These are phyloP conservation scores for Thunnus maccoyii DNA, from an alignment of 2,113 vertebrate species.

Conservation along the genomic window DNA sequence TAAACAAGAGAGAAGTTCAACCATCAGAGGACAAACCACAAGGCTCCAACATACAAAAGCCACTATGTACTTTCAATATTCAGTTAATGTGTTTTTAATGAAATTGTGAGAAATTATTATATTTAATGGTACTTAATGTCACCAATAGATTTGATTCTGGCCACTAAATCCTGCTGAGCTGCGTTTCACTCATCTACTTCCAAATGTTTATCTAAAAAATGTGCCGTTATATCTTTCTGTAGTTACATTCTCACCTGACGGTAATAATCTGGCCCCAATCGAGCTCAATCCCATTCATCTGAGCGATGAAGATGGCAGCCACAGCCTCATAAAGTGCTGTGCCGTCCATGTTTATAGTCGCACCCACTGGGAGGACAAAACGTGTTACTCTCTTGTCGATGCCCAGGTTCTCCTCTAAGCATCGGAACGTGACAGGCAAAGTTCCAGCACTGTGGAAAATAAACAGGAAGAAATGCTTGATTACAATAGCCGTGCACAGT, in stretches of 20 bases:
- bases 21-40: constrained; percentile 18
- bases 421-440: constrained; percentile 96
- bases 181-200: background rate
- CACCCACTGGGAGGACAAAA: constrained; percentile 97
- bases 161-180: too few species aligned
- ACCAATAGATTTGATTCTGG: background rate
- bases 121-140: background rate
- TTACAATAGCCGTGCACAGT: background rate
- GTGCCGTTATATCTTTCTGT: background rate
- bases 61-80: background rate
- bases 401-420: constrained; percentile 96
- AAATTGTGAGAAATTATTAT: too few species aligned
- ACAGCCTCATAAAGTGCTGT: constrained; percentile 98
- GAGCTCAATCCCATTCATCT: constrained; percentile 95
- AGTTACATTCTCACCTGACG: constrained; percentile 88
- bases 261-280: constrained; percentile 97
- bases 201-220: background rate
- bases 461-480: background rate
- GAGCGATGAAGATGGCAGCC: constrained; percentile 98
- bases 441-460: constrained; percentile 90
- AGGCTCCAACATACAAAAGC: background rate
- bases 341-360: constrained; percentile 99
- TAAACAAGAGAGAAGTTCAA: constrained; percentile 70
- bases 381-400: constrained; percentile 98
- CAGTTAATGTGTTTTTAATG: background rate